Base-by-base conservation (phyloP, 2,113 vertebrate genomes). In the Centropristis striata region DNA sequence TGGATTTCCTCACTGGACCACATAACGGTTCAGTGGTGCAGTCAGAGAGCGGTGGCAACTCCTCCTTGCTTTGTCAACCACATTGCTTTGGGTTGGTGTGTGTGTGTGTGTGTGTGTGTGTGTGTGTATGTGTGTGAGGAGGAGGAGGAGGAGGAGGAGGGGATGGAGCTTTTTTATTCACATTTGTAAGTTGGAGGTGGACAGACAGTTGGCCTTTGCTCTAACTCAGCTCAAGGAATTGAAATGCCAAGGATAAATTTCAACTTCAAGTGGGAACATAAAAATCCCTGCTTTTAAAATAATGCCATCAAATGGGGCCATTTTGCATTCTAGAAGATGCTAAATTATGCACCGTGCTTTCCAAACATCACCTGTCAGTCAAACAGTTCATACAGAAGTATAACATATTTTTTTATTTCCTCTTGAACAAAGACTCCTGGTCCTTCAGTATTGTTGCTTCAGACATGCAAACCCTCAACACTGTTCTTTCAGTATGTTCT, bases 1-100 rank as follows among this genome's bases (percentile, higher is more conserved):
- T 91, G 86, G 76, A 87, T 83, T 85, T 92, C 75, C 90, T 83
- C 75, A 50, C 49, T 21, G 68, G 86, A 82, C 81, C 70, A 70
- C 58, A 80, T 84, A 86, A 46, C 42, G 50, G 75, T 83, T 84
- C 80, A 92, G 85, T 68, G 83, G 77, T 79, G 75, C 67, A 75
- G 83, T 83, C 55, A 54, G 37, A 68, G 71, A 78, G 70, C 54
- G 42, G 55, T 42, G 58, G 73, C 74, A 55, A 76, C 59, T 61
- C 42, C 58, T 83, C 72, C 54, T 57, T 55, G 57, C 75, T 83
- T 87, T 85, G 80, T 82, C 84, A 84, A 73, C 58, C 66, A 53
- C 66, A 73, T 66, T 76, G 70, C 59, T 77, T 15, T 36, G 60
- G 53, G 51, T 55, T 25, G n/a, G 20, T 16, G 46, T 20, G 46